These are phyloP conservation scores for Indri indri DNA, from an alignment of 2,113 vertebrate species.

Conservation along the genomic window DNA sequence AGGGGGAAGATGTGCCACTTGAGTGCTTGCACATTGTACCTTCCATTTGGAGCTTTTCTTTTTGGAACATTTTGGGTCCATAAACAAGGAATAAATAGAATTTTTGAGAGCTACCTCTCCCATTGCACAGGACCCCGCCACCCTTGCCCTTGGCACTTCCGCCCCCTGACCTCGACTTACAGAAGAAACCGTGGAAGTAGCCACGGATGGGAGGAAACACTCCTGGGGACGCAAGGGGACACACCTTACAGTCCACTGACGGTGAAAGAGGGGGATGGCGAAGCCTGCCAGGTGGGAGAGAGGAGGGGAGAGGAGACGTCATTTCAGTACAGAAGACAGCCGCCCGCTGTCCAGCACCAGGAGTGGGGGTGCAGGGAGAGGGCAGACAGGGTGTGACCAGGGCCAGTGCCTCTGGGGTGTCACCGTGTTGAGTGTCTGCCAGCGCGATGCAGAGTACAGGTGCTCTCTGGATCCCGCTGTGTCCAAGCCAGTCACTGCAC, in stretches of 20 bases:
- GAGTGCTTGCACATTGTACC: not conserved
- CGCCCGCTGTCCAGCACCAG: no score
- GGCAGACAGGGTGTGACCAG: not conserved
- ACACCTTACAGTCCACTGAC: rapidly evolving
- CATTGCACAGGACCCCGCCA: not conserved
- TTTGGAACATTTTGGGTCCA: not conserved
- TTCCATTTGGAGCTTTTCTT: not conserved
- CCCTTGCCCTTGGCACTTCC: not conserved
- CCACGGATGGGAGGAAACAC: no score
- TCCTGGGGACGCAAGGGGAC: not conserved
- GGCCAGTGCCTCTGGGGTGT: not conserved
- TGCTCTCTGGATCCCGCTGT: not conserved
- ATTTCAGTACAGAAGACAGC: not conserved
- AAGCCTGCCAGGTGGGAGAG: no score
- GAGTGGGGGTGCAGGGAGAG: not conserved
- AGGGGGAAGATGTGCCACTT: not conserved
- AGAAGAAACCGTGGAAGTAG: no score
- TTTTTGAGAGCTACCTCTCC: not conserved
- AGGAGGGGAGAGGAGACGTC: not conserved
- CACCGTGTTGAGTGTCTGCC: no score
- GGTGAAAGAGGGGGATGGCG: not conserved
- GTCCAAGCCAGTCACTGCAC: not conserved
- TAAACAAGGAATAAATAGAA: not conserved
- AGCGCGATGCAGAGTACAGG: not conserved
- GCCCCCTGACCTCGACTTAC: not conserved